These are phyloP conservation scores for Himalopsyche tibetana DNA, from an alignment of 2,888 invertebrate species.

Conservation along the genomic window DNA sequence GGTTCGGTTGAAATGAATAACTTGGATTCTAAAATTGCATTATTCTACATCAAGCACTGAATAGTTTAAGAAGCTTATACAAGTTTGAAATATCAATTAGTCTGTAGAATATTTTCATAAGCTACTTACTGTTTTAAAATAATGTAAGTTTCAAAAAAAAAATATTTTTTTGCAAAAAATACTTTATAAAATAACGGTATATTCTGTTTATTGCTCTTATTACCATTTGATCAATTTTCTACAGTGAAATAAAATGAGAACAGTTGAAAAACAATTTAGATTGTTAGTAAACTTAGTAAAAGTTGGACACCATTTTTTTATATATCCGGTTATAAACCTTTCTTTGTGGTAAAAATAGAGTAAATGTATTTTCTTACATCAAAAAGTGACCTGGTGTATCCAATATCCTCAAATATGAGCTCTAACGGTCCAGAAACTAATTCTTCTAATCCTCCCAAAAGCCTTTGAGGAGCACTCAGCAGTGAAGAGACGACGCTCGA, in stretches of 20 bases:
- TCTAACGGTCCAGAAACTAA: slow-evolving; percentile 69
- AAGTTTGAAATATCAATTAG: too few species aligned
- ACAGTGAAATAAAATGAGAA: too few species aligned
- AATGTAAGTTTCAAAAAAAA: too few species aligned
- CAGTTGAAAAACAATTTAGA: too few species aligned
- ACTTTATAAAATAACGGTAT: too few species aligned
- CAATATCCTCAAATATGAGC: slow-evolving; percentile 70
- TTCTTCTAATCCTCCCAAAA: slow-evolving; percentile 67
- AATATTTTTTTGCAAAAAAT: too few species aligned
- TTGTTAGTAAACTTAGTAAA: too few species aligned
- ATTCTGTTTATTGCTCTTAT: too few species aligned
- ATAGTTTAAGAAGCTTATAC: not conserved
- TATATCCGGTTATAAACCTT: not conserved
- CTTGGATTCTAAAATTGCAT: slow-evolving; percentile 56
- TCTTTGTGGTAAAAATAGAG: not conserved
- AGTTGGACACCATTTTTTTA: too few species aligned
- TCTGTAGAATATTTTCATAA: too few species aligned
- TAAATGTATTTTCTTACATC: slow-evolving; percentile 61
- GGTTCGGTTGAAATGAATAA: slow-evolving; percentile 48
- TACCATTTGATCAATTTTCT: too few species aligned
- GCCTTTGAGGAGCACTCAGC: slow-evolving; percentile 68
- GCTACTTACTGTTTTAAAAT: too few species aligned
- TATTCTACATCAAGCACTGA: not conserved
- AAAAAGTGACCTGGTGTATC: slow-evolving; percentile 68
- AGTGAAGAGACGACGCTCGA: slow-evolving; percentile 71